phyloP scores from a whole-genome alignment of 92 coral and sea anemone species.

The Zoanthus sansibaricus region DNA sequence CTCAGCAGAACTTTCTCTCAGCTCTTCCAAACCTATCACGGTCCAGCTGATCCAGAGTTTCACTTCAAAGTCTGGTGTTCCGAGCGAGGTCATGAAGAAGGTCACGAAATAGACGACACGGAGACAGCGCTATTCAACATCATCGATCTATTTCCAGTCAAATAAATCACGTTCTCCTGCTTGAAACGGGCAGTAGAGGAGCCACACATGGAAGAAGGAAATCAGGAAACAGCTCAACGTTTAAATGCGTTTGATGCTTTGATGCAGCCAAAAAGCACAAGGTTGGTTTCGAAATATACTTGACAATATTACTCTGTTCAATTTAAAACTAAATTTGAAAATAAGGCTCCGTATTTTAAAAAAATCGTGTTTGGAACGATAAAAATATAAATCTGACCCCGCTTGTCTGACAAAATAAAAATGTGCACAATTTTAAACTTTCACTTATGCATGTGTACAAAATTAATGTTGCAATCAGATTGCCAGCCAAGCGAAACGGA shows the following conservation, averaged over 20 bases:
- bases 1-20: conserved; percentile 17
- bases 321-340: conserved; percentile 7
- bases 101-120: conserved; percentile 24
- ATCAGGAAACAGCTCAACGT: conserved; percentile 22
- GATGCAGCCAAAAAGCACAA: conserved; percentile 30
- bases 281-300: conserved; percentile 17
- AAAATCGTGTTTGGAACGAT: not conserved
- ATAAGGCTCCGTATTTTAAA: conserved; percentile 1
- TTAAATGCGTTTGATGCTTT: conserved; percentile 18
- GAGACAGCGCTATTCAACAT: conserved; percentile 16
- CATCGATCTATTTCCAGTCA: conserved; percentile 29
- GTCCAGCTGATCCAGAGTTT: conserved; percentile 36
- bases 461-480: conserved; percentile 22
- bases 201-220: conserved; percentile 26
- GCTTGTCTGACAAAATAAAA: conserved; percentile 9
- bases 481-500: conserved; percentile 4
- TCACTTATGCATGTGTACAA: conserved; percentile 16
- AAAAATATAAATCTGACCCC: conserved; percentile 12
- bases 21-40: conserved; percentile 30
- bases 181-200: conserved; percentile 25
- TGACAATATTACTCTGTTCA: conserved; percentile 39
- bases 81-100: conserved; percentile 23
- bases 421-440: conserved; percentile 28
- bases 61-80: conserved; percentile 33
- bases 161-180: conserved; percentile 24